Conservation (phyloP, 2,888 invertebrate genomes). For the Drosophila peninsularis region DNA sequence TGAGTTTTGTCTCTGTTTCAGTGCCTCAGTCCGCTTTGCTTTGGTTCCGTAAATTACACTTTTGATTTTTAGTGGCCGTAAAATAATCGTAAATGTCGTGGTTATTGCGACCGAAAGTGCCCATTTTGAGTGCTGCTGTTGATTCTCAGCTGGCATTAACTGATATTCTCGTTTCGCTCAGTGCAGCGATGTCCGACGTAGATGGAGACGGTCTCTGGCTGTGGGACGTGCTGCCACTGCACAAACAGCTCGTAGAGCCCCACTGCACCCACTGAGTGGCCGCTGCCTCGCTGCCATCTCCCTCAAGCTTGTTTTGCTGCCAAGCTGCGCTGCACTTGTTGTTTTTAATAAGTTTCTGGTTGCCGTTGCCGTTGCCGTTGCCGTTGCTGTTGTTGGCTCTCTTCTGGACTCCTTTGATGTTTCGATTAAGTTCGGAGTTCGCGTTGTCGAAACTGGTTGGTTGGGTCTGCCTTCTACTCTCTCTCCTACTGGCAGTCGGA, state of each 20-base stretch:
- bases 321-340: conserved; percentile 76
- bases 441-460: conserved; percentile 75
- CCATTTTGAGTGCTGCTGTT: conserved; percentile 79
- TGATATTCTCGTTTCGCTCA: conserved; percentile 81
- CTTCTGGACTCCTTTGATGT: conserved; percentile 71
- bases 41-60: conserved; percentile 84
- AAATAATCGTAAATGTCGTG: conserved; percentile 85
- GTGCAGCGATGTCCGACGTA: conserved; percentile 61
- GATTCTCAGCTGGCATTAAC: conserved; percentile 64
- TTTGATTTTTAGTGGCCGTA: conserved; percentile 85
- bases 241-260: conserved; percentile 56
- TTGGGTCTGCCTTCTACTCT: conserved; percentile 46
- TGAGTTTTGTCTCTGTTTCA: conserved; percentile 30
- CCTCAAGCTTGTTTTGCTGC: conserved; percentile 28
- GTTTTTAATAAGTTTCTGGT: conserved; percentile 81
- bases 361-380: conserved; percentile 42
- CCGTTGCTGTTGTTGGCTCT: conserved; percentile 41
- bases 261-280: conserved; percentile 36
- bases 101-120: conserved; percentile 85
- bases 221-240: conserved; percentile 76
- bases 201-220: conserved; percentile 15
- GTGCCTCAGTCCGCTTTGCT: conserved; percentile 59
- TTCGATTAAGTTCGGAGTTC: conserved; percentile 81
- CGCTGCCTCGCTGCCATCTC: conserved; percentile 2
- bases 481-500: conserved; percentile 10